Percentiles rank a stretch among this genome's conserved stretches.
Conservation (phyloP, 2,113 vertebrate genomes). For the Tricholaema leucomelas region DNA sequence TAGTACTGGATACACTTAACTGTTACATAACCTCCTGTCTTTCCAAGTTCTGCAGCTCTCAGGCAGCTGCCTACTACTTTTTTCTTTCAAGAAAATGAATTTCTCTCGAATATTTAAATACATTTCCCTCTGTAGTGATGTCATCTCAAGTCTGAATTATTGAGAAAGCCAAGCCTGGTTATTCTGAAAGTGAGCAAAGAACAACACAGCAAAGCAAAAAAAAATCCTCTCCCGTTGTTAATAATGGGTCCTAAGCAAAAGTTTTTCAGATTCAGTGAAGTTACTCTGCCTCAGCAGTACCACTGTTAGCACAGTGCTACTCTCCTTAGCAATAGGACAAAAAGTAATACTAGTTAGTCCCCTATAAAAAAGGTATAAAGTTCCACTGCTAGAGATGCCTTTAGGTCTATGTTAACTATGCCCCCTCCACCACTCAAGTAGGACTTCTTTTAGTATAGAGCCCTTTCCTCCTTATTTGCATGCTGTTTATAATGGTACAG, state of each 20-base stretch:
- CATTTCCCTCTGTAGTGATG: neutral
- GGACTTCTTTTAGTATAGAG: neutral
- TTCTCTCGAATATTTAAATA: neutral
- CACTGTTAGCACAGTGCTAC: neutral
- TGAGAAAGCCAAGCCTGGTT: neutral
- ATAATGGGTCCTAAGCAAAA: neutral
- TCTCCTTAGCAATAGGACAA: neutral
- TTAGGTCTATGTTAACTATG: neutral
- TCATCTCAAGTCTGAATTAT: neutral
- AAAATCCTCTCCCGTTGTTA: neutral
- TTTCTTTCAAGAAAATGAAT: neutral
- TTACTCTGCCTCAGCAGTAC: neutral
- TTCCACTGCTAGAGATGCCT: neutral
- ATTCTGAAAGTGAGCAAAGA: neutral
- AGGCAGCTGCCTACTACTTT: neutral
- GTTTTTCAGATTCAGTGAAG: neutral
- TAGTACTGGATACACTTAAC: neutral
- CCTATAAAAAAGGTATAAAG: neutral
- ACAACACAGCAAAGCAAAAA: neutral
- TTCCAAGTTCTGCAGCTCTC: slow-evolving; percentile 10
- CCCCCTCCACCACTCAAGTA: neutral
- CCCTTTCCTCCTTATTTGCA: neutral
- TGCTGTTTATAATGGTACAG: neutral
- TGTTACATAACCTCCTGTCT: neutral
- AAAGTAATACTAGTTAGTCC: neutral